Evolutionary conservation across 2,113 vertebrate species (phyloP), one percentile per base, ranked within the genome.

Genomic region (Leptocoma aspasia): DNA sequence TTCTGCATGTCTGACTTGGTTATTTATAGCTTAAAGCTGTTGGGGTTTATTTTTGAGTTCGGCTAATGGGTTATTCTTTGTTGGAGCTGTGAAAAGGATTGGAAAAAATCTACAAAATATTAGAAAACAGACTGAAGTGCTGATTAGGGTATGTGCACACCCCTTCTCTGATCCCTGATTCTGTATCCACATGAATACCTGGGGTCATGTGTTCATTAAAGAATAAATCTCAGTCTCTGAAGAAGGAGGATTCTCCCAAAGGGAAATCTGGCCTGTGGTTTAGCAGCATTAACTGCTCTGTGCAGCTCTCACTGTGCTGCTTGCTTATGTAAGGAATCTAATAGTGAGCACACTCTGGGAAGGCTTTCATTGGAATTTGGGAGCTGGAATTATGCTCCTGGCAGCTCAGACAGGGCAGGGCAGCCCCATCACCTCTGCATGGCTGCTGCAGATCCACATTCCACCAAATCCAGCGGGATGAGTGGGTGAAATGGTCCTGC

Each of bases 11-110:
- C 73, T 75, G 56, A 78, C 61, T 47, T 49, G 60, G 69, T 78
- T 96, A 89, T 94, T 92, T 94, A 90, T 93, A 94, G 80, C 77
- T 61, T 59, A 60, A 81, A 89, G 72, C 91, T 89, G 69, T 64
- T 90, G 53, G 65, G 35, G 13, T 89, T 95, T 95, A 87, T 84
- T 96, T 95, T 63, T 84, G 65, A 84, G 77, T 81, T 94, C 52
- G 71, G 76, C 47, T 94, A 71, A 84, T 65, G 69, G 60, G 27
- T 92, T 95, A 37, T 70, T 86, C 72, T 96, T 86, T 81, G 56
- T 77, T 28, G 19, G 44, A 92, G 69, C 80, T 93, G 19, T 83
- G 64, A 70, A 90, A 89, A 47, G 20, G 44, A 21, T 28, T 61
- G 54, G 56, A 28, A 70, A 70, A 73, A 82, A 71, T 57, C 22